A percentile compares a stretch with the other conserved stretches of the same genome.
These are phyloP conservation scores for Psilopsiagon aurifrons DNA, from an alignment of 2,113 vertebrate species.

Conservation along the genomic window DNA sequence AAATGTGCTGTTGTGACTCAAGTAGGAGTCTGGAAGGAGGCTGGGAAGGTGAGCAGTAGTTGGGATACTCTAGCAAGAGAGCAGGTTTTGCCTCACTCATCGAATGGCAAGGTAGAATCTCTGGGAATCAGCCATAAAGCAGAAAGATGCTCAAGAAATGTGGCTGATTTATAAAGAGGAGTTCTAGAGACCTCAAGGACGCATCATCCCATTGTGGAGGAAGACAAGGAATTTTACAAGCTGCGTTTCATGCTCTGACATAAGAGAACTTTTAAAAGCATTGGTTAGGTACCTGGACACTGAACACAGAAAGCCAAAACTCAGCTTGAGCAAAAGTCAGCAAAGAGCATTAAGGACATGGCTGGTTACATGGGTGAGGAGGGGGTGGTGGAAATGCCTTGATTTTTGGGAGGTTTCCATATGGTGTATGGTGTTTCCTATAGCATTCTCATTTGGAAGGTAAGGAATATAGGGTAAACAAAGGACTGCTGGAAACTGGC, in stretches of 20 bases:
- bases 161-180: not conserved
- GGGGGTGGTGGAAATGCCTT: not conserved
- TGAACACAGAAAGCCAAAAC: not conserved
- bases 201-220: not conserved
- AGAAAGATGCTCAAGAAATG: not conserved
- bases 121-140: not conserved
- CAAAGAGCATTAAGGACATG: not conserved
- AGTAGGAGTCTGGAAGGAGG: not conserved
- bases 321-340: not conserved
- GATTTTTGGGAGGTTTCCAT: not conserved
- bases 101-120: not conserved
- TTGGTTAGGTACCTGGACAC: not conserved
- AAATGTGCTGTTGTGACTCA: not conserved
- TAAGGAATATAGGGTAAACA: not conserved
- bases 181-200: not conserved
- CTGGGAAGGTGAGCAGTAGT: not conserved
- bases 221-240: not conserved
- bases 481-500: not conserved
- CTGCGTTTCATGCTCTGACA: not conserved
- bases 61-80: not conserved
- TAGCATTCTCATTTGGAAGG: not conserved
- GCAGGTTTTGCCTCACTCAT: not conserved
- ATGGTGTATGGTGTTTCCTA: not conserved
- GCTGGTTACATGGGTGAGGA: not conserved
- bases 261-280: not conserved